Evolutionary conservation across 2,888 invertebrate genomes (phyloP).

Genomic region (Myathropa florea): DNA sequence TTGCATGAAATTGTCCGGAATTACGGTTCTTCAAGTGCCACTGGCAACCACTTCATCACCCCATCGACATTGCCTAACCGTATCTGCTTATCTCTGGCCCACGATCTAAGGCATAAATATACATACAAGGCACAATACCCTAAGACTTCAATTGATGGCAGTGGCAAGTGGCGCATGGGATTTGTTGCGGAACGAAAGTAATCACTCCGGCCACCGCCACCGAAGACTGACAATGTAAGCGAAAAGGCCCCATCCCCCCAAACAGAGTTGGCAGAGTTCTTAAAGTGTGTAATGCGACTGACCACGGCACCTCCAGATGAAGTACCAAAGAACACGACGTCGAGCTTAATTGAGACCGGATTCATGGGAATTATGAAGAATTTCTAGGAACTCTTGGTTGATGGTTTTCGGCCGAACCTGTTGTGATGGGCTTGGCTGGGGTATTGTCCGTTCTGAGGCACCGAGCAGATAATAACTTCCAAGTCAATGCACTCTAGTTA

Average conservation of each 20-base stretch:
- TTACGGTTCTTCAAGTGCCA: not conserved
- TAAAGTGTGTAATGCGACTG: constrained; percentile 10
- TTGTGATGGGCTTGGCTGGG: constrained; percentile 1
- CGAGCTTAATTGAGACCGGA: not conserved
- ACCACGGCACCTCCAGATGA: constrained; percentile 5
- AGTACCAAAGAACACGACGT: not conserved
- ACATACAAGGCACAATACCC: constrained; percentile 37
- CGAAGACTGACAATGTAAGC: not conserved
- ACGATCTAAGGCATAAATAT: constrained; percentile 25
- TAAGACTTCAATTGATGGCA: not conserved
- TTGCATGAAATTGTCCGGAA: not conserved
- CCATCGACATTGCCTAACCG: constrained; percentile 48
- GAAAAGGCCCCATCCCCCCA: not conserved
- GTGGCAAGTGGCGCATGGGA: constrained; percentile 16
- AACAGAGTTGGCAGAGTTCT: not conserved
- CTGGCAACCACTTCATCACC: constrained; percentile 46
- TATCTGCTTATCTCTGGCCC: constrained; percentile 47
- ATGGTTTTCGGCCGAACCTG: constrained; percentile 9
- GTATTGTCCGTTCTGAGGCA: not conserved
- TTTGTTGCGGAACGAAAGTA: constrained; percentile 51
- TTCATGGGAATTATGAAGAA: not conserved
- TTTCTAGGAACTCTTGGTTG: constrained; percentile 29
- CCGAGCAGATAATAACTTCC: constrained; percentile 1
- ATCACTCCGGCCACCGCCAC: not conserved
- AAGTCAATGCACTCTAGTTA: constrained; percentile 57